These are phyloP conservation scores for Chlorops oryzae DNA, from an alignment of 1,140 invertebrate species.

Conservation along the genomic window DNA sequence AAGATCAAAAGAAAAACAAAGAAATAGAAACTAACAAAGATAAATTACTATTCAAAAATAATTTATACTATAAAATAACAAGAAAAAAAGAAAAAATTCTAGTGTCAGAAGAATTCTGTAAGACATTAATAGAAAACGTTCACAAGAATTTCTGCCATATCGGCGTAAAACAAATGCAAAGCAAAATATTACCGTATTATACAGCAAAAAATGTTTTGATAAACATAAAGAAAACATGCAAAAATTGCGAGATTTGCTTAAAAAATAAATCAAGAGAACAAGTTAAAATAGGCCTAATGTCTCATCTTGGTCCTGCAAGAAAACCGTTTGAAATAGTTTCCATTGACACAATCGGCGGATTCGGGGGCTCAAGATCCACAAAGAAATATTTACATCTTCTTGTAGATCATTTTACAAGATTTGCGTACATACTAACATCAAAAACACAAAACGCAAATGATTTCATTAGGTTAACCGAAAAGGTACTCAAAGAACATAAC, in stretches of 20 bases:
- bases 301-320: conserved; percentile 37
- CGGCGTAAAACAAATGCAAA: conserved; percentile 24
- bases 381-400: conserved; percentile 37
- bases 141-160: conserved; percentile 20
- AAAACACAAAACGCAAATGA: conserved; percentile 33
- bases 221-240: conserved; percentile 22
- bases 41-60: no score
- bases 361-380: conserved; percentile 28
- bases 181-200: conserved; percentile 22
- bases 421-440: conserved; percentile 33
- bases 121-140: conserved; percentile 17
- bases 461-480: conserved; percentile 41
- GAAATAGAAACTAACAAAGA: no score
- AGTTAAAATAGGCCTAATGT: conserved; percentile 31
- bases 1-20: no score
- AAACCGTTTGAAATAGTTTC: no score
- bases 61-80: no score
- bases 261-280: conserved; percentile 43
- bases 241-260: no score
- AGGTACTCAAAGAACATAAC: conserved; percentile 11
- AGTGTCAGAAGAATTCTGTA: conserved; percentile 20
- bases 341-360: conserved; percentile 38
- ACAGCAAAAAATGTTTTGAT: conserved; percentile 19
- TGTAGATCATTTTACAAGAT: conserved; percentile 31
- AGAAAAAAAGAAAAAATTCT: conserved; percentile 22